These are phyloP conservation scores for Spatula clypeata DNA, from an alignment of 2,797 vertebrate species.

Conservation along the genomic window DNA sequence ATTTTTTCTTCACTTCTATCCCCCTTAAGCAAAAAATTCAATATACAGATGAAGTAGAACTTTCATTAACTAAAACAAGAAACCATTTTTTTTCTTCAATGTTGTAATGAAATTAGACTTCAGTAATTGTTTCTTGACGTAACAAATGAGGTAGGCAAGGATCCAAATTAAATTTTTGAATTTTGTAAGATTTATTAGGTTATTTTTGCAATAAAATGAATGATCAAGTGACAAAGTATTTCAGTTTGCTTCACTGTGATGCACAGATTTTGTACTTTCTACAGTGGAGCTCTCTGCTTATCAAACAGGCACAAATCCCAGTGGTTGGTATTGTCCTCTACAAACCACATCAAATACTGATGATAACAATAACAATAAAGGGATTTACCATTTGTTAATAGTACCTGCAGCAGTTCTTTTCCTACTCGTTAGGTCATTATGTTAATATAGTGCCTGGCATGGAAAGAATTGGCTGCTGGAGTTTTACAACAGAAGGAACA, in stretches of 20 bases:
- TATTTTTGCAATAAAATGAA: background rate
- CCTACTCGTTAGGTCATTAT: background rate
- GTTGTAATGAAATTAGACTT: background rate
- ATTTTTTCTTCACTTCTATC: background rate
- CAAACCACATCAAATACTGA: background rate
- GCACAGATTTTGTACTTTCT: background rate
- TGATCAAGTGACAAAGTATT: background rate
- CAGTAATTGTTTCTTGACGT: background rate
- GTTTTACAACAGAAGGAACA: background rate
- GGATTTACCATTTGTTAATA: background rate
- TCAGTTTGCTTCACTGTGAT: background rate
- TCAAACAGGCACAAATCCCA: background rate
- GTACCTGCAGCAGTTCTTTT: background rate
- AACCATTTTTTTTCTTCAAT: background rate
- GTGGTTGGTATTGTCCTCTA: background rate
- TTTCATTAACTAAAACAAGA: background rate
- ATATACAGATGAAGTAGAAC: background rate
- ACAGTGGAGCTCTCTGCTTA: background rate
- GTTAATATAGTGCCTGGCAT: background rate
- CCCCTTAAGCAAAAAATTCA: background rate
- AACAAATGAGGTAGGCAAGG: background rate
- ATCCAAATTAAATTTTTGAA: background rate
- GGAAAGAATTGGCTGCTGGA: background rate
- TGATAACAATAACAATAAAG: background rate
- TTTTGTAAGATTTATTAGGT: background rate